These are phyloP conservation scores for Euthynnus affinis DNA, from an alignment of 2,797 vertebrate species.

Conservation along the genomic window DNA sequence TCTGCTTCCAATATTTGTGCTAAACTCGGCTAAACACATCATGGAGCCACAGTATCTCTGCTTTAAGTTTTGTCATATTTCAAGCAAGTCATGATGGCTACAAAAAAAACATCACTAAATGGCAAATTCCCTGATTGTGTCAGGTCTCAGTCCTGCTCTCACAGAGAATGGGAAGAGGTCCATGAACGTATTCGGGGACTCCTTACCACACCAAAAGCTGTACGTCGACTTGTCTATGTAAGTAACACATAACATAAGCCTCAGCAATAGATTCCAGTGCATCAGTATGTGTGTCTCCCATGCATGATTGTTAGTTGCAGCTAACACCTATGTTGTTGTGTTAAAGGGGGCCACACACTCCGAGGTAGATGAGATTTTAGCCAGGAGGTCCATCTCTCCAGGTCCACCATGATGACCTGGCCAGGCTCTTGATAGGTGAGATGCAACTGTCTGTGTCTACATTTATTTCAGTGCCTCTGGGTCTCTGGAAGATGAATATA, in stretches of 20 bases:
- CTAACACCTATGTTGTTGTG: slow-evolving; percentile 13
- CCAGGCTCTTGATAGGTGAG: slow-evolving; percentile 28
- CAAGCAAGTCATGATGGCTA: not conserved
- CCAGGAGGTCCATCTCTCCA: slow-evolving; percentile 75
- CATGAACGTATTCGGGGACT: slow-evolving; percentile 85
- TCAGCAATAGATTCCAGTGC: not conserved
- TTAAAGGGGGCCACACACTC: slow-evolving; percentile 81
- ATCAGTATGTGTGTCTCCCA: not conserved
- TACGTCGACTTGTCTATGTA: slow-evolving; percentile 80
- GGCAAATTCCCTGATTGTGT: not conserved
- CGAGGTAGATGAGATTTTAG: slow-evolving; percentile 79
- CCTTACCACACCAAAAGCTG: slow-evolving; percentile 85
- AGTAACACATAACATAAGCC: slow-evolving; percentile 57
- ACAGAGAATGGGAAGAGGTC: slow-evolving; percentile 85
- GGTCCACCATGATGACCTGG: slow-evolving; percentile 45
- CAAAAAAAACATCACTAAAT: not conserved
- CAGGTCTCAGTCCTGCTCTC: slow-evolving; percentile 72
- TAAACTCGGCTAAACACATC: not conserved
- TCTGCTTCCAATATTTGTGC: not conserved
- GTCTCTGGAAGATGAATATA: no score
- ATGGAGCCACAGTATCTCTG: not conserved
- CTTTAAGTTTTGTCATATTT: not conserved
- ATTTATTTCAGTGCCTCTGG: no score
- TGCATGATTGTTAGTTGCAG: not conserved
- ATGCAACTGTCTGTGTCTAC: not conserved